Evolutionary conservation across 2,113 vertebrate species (phyloP).

Genomic region (Dasyurus viverrinus): DNA sequence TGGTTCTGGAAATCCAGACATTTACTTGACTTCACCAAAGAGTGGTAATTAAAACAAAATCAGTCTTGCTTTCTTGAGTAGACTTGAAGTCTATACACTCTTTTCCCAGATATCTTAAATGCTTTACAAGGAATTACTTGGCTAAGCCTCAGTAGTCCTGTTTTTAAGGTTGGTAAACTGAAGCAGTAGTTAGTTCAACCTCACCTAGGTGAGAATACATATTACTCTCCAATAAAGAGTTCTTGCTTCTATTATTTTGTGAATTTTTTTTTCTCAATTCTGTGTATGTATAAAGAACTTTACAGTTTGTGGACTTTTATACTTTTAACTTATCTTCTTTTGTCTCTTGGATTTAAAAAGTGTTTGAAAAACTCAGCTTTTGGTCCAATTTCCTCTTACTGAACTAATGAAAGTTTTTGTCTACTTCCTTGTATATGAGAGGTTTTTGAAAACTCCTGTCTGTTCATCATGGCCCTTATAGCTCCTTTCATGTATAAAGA

Average conservation of each 20-base stretch:
- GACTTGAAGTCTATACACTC: neutral
- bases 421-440: neutral
- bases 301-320: neutral
- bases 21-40: neutral
- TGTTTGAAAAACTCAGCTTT: neutral
- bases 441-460: neutral
- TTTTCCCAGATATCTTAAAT: neutral
- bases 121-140: neutral
- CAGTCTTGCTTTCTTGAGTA: neutral
- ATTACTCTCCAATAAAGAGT: neutral
- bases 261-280: neutral
- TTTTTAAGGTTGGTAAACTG: neutral
- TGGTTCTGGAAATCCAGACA: neutral
- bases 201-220: neutral
- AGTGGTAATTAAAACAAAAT: neutral
- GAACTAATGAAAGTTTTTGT: neutral
- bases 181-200: neutral
- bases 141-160: neutral
- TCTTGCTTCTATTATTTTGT: neutral
- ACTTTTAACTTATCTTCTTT: neutral
- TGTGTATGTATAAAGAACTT: neutral
- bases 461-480: neutral
- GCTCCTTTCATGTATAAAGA: neutral
- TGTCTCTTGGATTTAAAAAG: neutral
- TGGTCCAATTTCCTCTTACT: neutral